These are phyloP conservation scores for Petrophora chlorosata DNA, from an alignment of 2,888 invertebrate species.

Conservation along the genomic window DNA sequence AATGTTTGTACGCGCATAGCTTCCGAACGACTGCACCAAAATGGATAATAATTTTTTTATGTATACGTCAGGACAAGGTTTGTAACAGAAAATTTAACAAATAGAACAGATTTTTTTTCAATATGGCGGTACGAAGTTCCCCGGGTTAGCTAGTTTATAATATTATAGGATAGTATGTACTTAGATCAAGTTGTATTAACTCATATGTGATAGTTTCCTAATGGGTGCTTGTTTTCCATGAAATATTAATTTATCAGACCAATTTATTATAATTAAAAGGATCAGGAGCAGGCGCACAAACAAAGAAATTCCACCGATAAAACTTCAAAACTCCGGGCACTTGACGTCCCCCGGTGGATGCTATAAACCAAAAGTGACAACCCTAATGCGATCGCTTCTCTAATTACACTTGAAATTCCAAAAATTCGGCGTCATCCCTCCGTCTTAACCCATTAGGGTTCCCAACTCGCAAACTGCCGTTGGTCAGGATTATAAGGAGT, in stretches of 20 bases:
- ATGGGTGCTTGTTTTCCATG: not conserved
- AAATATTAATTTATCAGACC: too few species aligned
- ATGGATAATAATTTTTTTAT: too few species aligned
- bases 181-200: too few species aligned
- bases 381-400: conserved; percentile 73
- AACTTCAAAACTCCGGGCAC: conserved; percentile 35
- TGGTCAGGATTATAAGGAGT: conserved; percentile 18
- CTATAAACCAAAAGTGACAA: conserved; percentile 78
- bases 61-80: too few species aligned
- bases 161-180: too few species aligned
- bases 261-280: not conserved
- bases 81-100: too few species aligned
- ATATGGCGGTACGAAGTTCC: too few species aligned
- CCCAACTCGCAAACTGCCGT: conserved; percentile 47
- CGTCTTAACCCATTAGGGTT: conserved; percentile 78
- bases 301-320: conserved; percentile 54
- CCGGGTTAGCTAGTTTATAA: too few species aligned
- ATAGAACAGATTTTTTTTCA: too few species aligned
- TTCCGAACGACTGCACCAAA: too few species aligned
- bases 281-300: conserved; percentile 12
- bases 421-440: conserved; percentile 64
- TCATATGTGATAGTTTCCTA: too few species aligned
- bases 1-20: too few species aligned
- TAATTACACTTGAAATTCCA: conserved; percentile 78
- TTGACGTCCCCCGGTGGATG: conserved; percentile 53